These are phyloP conservation scores for Euleptes europaea DNA, from an alignment of 2,113 vertebrate species.

Conservation along the genomic window DNA sequence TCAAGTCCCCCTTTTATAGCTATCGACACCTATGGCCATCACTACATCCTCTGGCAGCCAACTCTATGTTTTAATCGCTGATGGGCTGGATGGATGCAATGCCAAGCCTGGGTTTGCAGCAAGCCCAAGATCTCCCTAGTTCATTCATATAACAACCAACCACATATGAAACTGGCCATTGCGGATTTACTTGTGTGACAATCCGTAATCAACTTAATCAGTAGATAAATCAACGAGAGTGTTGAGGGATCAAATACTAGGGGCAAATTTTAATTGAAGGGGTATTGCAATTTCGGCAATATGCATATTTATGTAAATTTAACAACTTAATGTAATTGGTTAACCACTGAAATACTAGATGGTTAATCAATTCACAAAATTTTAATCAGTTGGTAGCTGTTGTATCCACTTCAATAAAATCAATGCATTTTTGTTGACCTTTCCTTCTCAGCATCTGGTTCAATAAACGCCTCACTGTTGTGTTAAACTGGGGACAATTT, in stretches of 20 bases:
- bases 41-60: too few species aligned
- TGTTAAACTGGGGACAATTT: slow-evolving; percentile 40
- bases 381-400: not conserved
- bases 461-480: not conserved
- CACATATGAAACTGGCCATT: not conserved
- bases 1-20: too few species aligned
- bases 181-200: not conserved
- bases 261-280: not conserved
- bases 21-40: too few species aligned
- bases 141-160: too few species aligned
- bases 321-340: not conserved
- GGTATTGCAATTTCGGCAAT: not conserved
- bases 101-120: too few species aligned
- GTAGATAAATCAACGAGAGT: not conserved
- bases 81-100: too few species aligned
- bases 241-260: not conserved
- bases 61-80: too few species aligned
- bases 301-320: not conserved
- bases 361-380: not conserved
- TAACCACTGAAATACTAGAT: not conserved
- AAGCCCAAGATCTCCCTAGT: too few species aligned
- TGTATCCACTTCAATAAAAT: not conserved
- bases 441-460: not conserved
- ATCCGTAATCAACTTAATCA: not conserved
- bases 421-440: not conserved